A percentile compares a stretch with the other conserved stretches of the same genome.
Conservation (phyloP, 2,797 vertebrate genomes). For the Helostoma temminkii region DNA sequence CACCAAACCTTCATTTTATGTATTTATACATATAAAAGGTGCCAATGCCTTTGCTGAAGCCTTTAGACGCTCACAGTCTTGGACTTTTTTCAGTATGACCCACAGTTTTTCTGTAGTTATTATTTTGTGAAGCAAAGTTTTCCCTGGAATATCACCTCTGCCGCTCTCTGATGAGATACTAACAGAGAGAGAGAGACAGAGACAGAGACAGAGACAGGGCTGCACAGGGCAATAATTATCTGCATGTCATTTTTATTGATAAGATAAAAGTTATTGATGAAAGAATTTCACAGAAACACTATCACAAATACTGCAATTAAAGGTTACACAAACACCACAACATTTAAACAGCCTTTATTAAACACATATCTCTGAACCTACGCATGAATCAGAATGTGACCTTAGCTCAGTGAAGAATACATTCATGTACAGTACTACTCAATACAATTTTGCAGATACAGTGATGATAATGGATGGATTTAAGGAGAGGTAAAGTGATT, state of each 20-base stretch:
- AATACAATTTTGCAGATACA: neutral
- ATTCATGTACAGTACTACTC: neutral
- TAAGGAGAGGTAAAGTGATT: neutral
- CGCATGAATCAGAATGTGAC: slow-evolving; percentile 35
- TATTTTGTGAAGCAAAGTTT: too few species aligned
- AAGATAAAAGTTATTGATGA: slow-evolving; percentile 13
- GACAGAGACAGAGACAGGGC: too few species aligned
- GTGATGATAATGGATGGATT: neutral
- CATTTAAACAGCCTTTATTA: slow-evolving; percentile 48
- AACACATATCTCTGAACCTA: slow-evolving; percentile 26
- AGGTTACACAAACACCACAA: slow-evolving; percentile 27
- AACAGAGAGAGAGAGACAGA: too few species aligned
- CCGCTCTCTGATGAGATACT: too few species aligned
- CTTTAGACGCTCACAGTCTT: too few species aligned
- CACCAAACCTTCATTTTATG: too few species aligned
- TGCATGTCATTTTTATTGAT: neutral
- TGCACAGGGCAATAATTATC: neutral
- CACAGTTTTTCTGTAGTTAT: too few species aligned
- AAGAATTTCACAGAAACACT: slow-evolving; percentile 60
- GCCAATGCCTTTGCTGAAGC: too few species aligned
- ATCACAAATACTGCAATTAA: slow-evolving; percentile 41
- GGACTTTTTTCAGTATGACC: too few species aligned
- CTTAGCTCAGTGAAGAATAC: neutral
- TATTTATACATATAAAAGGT: too few species aligned
- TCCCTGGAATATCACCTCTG: too few species aligned